Evolutionary conservation across 2,888 invertebrate genomes (phyloP).

Genomic region (Brenthis daphne): DNA sequence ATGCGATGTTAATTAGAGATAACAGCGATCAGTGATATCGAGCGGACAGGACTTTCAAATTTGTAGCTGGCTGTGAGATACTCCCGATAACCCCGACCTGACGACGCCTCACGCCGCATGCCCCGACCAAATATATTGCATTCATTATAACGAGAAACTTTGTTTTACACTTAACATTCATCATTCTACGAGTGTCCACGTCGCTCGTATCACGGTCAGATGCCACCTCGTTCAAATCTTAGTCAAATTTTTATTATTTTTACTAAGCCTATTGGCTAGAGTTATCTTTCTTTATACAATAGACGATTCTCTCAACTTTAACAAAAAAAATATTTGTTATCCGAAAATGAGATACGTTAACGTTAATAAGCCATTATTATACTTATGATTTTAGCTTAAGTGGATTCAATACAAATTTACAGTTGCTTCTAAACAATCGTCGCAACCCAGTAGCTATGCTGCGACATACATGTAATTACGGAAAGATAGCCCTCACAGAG

Average conservation of each 20-base stretch:
- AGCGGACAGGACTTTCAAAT: slow-evolving; percentile 58
- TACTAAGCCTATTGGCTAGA: too few species aligned
- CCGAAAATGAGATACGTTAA: too few species aligned
- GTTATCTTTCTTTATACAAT: too few species aligned
- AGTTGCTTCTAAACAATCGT: neutral
- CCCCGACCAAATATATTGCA: neutral
- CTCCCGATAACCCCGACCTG: slow-evolving; percentile 50
- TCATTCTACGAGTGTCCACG: neutral
- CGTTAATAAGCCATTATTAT: too few species aligned
- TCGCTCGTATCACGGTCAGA: neutral
- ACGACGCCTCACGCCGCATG: slow-evolving; percentile 19
- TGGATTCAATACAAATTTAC: too few species aligned
- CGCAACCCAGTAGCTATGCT: neutral
- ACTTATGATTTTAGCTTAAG: too few species aligned
- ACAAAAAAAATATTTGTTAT: too few species aligned
- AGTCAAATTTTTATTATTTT: too few species aligned
- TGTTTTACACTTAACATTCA: slow-evolving; percentile 17
- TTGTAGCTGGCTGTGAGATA: slow-evolving; percentile 60
- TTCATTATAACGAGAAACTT: slow-evolving; percentile 42
- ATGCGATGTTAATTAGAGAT: slow-evolving; percentile 39
- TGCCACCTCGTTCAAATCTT: too few species aligned
- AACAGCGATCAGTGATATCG: slow-evolving; percentile 30
- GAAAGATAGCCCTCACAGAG: neutral
- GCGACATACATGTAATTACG: slow-evolving; percentile 8
- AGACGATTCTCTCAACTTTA: too few species aligned